Conservation (phyloP, 1,140 invertebrate species). For the Bombus ignitus region DNA sequence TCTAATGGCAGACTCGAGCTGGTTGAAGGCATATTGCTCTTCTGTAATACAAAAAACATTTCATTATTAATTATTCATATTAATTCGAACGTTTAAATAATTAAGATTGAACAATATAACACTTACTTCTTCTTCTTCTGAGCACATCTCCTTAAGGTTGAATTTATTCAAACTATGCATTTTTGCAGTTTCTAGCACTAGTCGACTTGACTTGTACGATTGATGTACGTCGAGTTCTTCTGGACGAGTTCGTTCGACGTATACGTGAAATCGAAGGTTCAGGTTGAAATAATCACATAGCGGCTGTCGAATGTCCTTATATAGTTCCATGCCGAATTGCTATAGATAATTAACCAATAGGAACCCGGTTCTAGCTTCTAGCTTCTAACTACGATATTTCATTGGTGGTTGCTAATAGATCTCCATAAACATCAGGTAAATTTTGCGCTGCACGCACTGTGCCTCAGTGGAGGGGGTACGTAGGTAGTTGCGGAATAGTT, state of each 20-base stretch:
- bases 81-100: too few species aligned
- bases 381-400: accelerated
- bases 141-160: accelerated
- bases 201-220: too few species aligned
- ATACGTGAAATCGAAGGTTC: accelerated
- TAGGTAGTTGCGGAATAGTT: accelerated
- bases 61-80: too few species aligned
- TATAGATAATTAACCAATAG: accelerated
- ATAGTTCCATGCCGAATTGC: accelerated
- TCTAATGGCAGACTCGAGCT: accelerated
- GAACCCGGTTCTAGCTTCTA: too few species aligned
- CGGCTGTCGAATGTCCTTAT: accelerated
- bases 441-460: accelerated
- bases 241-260: accelerated
- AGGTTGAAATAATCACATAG: accelerated
- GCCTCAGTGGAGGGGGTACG: accelerated
- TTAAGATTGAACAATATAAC: too few species aligned
- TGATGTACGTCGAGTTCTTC: accelerated
- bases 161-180: too few species aligned
- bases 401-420: accelerated
- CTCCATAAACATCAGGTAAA: too few species aligned
- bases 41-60: too few species aligned
- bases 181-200: too few species aligned
- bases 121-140: too few species aligned
- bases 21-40: accelerated